Base-by-base conservation (phyloP, 2,797 vertebrate species). In the Calcarius lapponicus region DNA sequence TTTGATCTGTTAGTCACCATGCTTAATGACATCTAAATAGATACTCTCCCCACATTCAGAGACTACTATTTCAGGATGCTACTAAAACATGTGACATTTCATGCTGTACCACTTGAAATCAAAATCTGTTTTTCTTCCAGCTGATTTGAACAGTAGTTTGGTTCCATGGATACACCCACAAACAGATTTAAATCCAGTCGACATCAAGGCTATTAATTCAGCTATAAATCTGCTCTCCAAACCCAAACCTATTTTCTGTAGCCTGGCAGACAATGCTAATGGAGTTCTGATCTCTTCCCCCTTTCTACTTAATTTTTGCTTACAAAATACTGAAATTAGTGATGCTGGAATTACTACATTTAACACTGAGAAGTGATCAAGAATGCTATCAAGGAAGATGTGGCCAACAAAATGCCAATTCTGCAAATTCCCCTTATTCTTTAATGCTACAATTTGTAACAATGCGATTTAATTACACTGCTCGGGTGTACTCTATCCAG, bases 81-180 rank as follows among this genome's bases (percentile, higher is more conserved):
- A 47, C 79, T 70, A 74, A 93, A 92, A 90, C 58, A 88, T 40
- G 36, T 85, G 92, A 94, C 86, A 96, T 93, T 94, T 93, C 80
- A 64, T 91, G 88, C 81, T 86, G 25, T 51, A 94, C 17, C 71
- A 62, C 22, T 87, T 75, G 56, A 94, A 95, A 95, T 65, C 40
- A 90, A 81, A 93, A 91, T 79, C 47, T 86, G 88, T 5, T 64
- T 6, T 51, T 86, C 62, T 91, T 79, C 73, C 91, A 93, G 51
- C 53, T 86, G 66, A 96, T 79, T 22, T 73, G 82, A 90, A 90
- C 51, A 51, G 61, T 26, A 79, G 40, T 71, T 88, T 62, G 5
- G 43, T 66, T 90, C 83, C 85, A 31, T 4, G 12, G 54, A 88
- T 79, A 93, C 36, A 57, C 60, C 57, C 80, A 86, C 80, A 80